Percentiles rank a stretch among this genome's conserved stretches.
These are phyloP conservation scores for Drosophila leonis DNA, from an alignment of 2,888 invertebrate genomes.

Conservation along the genomic window DNA sequence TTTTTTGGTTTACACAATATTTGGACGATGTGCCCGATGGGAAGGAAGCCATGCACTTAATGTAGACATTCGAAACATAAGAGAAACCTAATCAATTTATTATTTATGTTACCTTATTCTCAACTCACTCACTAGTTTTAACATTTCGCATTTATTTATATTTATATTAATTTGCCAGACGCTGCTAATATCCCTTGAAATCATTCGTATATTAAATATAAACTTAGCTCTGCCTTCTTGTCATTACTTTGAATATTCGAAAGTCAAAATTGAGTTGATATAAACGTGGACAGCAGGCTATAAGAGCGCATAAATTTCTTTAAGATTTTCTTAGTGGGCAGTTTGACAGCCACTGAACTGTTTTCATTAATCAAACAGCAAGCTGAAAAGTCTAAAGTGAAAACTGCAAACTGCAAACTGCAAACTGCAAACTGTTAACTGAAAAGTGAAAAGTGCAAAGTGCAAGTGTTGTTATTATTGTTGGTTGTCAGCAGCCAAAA, in stretches of 20 bases:
- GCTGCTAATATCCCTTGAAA: not conserved
- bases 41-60: not conserved
- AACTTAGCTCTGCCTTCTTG: no score
- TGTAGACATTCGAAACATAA: not conserved
- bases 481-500: conserved; percentile 37
- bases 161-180: not conserved
- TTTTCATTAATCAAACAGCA: conserved; percentile 61
- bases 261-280: not conserved
- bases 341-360: conserved; percentile 44
- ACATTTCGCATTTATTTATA: not conserved
- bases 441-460: conserved; percentile 26
- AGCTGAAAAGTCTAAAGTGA: not conserved
- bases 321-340: conserved; percentile 20
- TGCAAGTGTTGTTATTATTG: conserved; percentile 37
- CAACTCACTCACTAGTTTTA: not conserved
- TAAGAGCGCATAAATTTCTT: not conserved
- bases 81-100: not conserved
- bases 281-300: no score
- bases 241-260: not conserved
- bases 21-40: not conserved
- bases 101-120: not conserved
- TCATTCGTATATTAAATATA: not conserved
- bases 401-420: conserved; percentile 23
- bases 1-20: not conserved
- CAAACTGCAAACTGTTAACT: conserved; percentile 5